Base-by-base conservation (phyloP, 2,113 vertebrate genomes). In the Sakesphorus luctuosus region DNA sequence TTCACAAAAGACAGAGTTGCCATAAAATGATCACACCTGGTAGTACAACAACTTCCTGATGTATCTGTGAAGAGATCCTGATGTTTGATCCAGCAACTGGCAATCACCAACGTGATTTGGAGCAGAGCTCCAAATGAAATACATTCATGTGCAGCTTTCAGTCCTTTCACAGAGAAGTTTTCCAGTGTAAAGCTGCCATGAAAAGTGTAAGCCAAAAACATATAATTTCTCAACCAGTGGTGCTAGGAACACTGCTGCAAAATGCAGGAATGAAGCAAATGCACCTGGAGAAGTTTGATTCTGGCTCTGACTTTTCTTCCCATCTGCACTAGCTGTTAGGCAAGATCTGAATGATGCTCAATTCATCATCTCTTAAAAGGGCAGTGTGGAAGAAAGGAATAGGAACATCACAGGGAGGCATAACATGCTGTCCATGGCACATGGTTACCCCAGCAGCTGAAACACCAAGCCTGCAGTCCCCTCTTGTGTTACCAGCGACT, bases 41-140 rank as follows among this genome's bases (percentile, higher is more conserved):
- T 87, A 74, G 38, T 49, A 71, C 85, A 83, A 18, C 38, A 50
- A 11, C 71, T 74, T 82, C 90, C 76, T 66, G 55, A 84, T 55
- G 33, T 36, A 89, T 72, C 91, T n/a, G 9, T 80, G 93, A 96
- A 59, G 85, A 93, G 62, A 82, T 84, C 75, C 83, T 87, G 83
- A 63, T 94, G 95, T 59, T 89, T 3, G 0, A 68, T 62, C 65
- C 71, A 68, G 81, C 93, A 85, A 73, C 83, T 96, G 94, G 91
- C 86, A 89, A 33, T 61, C 92, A 76, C 87, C 81, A 94, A 4
- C 56, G 6, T 10, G 40, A 43, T 13, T 43, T 43, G 40, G 40
- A 43, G 24, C 26, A 46, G 79, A 80, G 74, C 49, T 95, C 87
- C 83, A 84, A 67, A 83, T 84, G 56, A 91, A 89, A 92, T 49